Evolutionary conservation across 2,797 vertebrate genomes (phyloP).

Genomic region (Parauchenoglanis ngamensis): DNA sequence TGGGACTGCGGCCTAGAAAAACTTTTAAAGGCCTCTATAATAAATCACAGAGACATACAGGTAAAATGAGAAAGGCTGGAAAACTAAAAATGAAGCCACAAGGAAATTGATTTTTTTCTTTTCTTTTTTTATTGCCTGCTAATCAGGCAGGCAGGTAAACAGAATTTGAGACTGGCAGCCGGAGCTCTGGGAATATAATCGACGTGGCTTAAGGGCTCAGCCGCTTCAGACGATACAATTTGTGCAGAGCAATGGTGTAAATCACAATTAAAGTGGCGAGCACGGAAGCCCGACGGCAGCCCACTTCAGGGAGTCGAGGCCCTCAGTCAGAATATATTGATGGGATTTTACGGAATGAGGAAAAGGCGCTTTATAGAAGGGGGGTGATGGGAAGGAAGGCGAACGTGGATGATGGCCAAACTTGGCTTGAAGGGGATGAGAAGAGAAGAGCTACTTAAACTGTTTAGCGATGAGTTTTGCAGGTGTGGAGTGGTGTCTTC

Average conservation of each 20-base stretch:
- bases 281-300: slow-evolving; percentile 42
- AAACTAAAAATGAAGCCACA: slow-evolving; percentile 51
- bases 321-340: slow-evolving; percentile 54
- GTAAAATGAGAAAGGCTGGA: slow-evolving; percentile 38
- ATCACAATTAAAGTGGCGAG: slow-evolving; percentile 65
- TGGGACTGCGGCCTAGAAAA: slow-evolving; percentile 35
- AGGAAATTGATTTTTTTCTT: slow-evolving; percentile 61
- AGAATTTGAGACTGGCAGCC: slow-evolving; percentile 65
- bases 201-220: slow-evolving; percentile 67
- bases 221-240: slow-evolving; percentile 66
- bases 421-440: slow-evolving; percentile 22
- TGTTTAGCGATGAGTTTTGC: slow-evolving; percentile 20
- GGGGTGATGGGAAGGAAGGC: background rate
- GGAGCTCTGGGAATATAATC: slow-evolving; percentile 67
- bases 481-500: background rate
- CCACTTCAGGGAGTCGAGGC: slow-evolving; percentile 50
- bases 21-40: slow-evolving; percentile 40
- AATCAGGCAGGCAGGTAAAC: slow-evolving; percentile 68
- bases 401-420: slow-evolving; percentile 25
- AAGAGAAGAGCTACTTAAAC: slow-evolving; percentile 22
- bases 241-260: slow-evolving; percentile 67
- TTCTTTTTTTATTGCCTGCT: slow-evolving; percentile 39
- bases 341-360: slow-evolving; percentile 47
- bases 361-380: background rate
- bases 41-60: slow-evolving; percentile 38